Percentiles rank a stretch among this genome's conserved stretches.
phyloP scores from a whole-genome alignment of 2,113 vertebrate species.

The Otis tarda region DNA sequence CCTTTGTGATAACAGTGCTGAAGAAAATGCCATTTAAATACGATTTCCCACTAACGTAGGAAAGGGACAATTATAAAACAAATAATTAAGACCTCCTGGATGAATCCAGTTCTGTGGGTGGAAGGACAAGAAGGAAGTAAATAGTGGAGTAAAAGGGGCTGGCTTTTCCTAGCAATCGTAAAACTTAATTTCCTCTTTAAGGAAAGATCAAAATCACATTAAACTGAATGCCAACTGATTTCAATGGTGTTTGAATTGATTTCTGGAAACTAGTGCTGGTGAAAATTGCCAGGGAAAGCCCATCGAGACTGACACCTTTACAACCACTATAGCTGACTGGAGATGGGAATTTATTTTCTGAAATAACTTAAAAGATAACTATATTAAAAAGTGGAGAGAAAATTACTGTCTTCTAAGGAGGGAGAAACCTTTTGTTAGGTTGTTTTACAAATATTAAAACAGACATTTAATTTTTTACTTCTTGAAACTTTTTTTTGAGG shows the following conservation, averaged over 20 bases:
- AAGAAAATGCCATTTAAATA: constrained; percentile 25
- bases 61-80: neutral
- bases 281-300: neutral
- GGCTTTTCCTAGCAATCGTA: neutral
- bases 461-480: neutral
- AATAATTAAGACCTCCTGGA: neutral
- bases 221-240: neutral
- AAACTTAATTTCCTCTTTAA: constrained; percentile 15
- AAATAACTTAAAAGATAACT: neutral
- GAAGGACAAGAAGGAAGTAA: neutral
- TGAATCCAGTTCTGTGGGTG: neutral
- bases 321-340: neutral
- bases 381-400: neutral
- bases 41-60: neutral
- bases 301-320: neutral
- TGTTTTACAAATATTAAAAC: neutral
- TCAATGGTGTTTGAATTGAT: neutral
- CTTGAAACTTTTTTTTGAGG: neutral
- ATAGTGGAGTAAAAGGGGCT: neutral
- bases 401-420: neutral
- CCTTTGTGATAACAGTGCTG: neutral
- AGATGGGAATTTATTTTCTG: neutral
- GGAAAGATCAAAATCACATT: neutral
- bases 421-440: neutral
- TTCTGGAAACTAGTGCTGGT: neutral